Evolutionary conservation across 2,113 vertebrate genomes (phyloP).

Genomic region (Rhinoderma darwinii): DNA sequence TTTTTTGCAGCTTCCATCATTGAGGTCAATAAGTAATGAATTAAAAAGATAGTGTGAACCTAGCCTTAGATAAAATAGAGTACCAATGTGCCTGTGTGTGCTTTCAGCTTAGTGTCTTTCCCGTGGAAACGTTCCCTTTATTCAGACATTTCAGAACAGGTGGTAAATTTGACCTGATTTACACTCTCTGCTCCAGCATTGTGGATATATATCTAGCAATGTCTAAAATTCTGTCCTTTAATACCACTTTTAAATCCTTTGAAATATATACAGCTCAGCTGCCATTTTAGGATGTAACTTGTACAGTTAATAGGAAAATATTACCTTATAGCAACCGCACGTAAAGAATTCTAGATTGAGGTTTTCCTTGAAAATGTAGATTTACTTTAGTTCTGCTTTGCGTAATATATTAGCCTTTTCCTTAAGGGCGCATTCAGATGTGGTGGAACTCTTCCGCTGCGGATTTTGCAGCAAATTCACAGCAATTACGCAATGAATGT

Average conservation of each 20-base stretch:
- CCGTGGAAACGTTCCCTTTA: background rate
- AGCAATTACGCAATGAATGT: too few relatives aligned
- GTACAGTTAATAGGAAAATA: background rate
- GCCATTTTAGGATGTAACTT: background rate
- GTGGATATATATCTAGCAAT: background rate
- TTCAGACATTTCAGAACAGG: background rate
- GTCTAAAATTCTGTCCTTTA: constrained; percentile 3
- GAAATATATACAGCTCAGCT: background rate
- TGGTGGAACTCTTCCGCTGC: too few relatives aligned
- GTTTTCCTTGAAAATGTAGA: too few relatives aligned
- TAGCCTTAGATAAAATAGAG: too few relatives aligned
- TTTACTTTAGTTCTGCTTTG: too few relatives aligned
- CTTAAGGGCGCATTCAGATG: too few relatives aligned
- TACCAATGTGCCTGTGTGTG: background rate
- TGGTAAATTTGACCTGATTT: constrained; percentile 9
- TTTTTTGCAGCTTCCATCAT: too few relatives aligned
- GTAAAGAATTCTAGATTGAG: background rate
- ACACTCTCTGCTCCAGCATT: background rate
- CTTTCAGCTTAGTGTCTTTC: background rate
- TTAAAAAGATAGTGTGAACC: too few relatives aligned
- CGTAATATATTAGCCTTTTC: too few relatives aligned
- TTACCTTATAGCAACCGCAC: background rate
- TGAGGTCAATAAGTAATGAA: too few relatives aligned
- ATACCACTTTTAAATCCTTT: constrained; percentile 4
- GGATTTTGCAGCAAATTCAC: too few relatives aligned